Conservation (phyloP, 1,140 invertebrate genomes). For the Phthorimaea operculella region DNA sequence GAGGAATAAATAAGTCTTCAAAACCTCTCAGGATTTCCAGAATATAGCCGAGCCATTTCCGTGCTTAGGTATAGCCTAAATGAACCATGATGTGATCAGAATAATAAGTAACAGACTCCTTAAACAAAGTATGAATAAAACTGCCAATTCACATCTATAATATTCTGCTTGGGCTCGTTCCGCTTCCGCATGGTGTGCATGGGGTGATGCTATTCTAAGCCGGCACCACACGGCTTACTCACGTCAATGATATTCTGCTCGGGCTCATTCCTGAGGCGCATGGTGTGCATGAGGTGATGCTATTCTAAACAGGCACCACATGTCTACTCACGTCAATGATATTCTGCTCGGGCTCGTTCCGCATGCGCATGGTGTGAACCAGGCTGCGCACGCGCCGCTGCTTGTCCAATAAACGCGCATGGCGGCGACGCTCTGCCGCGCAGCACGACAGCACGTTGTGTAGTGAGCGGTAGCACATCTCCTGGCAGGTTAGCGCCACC, state of each 20-base stretch:
- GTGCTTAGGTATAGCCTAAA: too few relatives aligned
- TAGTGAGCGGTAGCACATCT: constrained; percentile 81
- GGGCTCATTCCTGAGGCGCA: constrained; percentile 79
- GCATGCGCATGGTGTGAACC: constrained; percentile 77
- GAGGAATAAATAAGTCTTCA: too few relatives aligned
- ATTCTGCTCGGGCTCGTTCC: constrained; percentile 79
- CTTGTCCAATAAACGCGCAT: constrained; percentile 86
- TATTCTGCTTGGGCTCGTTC: constrained; percentile 78
- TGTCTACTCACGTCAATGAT: constrained; percentile 77
- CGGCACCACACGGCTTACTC: constrained; percentile 73
- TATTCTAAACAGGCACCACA: too few relatives aligned
- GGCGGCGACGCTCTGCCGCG: constrained; percentile 71
- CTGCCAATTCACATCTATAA: too few relatives aligned
- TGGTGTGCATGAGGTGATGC: constrained; percentile 79
- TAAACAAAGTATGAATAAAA: too few relatives aligned
- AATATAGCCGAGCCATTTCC: too few relatives aligned
- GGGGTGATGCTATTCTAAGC: too few relatives aligned
- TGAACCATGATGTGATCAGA: too few relatives aligned
- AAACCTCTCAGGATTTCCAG: too few relatives aligned
- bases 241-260: constrained; percentile 85
- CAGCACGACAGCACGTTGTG: constrained; percentile 76
- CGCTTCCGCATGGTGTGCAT: constrained; percentile 79
- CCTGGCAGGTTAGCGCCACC: constrained; percentile 78
- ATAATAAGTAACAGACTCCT: too few relatives aligned
- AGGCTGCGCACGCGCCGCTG: constrained; percentile 85